Evolutionary conservation across 2,797 vertebrate genomes (phyloP).

Genomic region (Peromyscus attwateri): DNA sequence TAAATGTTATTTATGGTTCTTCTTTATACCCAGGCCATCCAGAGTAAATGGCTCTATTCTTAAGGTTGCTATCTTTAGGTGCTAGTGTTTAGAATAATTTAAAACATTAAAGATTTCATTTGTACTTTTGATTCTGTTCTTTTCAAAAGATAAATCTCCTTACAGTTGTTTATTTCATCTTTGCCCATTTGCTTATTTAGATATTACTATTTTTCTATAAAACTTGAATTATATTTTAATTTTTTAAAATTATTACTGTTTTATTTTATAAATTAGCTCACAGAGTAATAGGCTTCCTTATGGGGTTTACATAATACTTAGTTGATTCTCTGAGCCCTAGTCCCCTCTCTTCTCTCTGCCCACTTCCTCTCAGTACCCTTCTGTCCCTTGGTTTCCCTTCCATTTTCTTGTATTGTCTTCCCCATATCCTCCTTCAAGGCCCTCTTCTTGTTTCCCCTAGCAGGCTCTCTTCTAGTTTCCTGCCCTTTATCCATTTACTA

Average conservation of each 20-base stretch:
- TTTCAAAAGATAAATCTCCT: not conserved
- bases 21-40: not conserved
- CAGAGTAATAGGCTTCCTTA: not conserved
- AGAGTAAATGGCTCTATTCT: not conserved
- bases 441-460: too few relatives aligned
- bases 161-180: not conserved
- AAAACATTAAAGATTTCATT: not conserved
- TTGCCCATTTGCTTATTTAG: not conserved
- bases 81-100: slow-evolving; percentile 13
- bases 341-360: not conserved
- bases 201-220: slow-evolving; percentile 34
- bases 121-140: not conserved
- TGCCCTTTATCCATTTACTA: not conserved
- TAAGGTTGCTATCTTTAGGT: not conserved
- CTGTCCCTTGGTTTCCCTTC: not conserved
- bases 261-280: not conserved
- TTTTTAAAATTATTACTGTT: not conserved
- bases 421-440: not conserved
- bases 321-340: not conserved
- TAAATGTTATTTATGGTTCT: slow-evolving; percentile 14
- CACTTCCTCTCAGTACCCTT: not conserved
- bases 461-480: not conserved
- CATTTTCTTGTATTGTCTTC: not conserved
- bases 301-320: not conserved
- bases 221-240: not conserved